Evolutionary conservation across 2,888 invertebrate genomes (phyloP).

Genomic region (Microctonus brassicae): DNA sequence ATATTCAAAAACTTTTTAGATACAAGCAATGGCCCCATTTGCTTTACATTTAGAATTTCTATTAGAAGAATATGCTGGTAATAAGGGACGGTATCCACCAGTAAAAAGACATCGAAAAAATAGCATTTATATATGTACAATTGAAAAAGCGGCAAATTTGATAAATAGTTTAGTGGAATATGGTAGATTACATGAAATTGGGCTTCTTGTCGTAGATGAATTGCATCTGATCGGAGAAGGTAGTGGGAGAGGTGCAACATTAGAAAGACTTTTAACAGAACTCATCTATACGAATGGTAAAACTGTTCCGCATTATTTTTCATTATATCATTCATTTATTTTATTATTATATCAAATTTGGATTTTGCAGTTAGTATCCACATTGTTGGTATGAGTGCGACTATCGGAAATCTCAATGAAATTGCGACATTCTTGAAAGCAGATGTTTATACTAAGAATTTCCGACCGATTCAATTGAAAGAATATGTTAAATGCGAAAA

Average conservation of each 20-base stretch:
- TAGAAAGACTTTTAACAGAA: slow-evolving; percentile 89
- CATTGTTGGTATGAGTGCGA: slow-evolving; percentile 97
- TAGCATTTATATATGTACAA: slow-evolving; percentile 91
- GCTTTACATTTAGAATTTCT: slow-evolving; percentile 89
- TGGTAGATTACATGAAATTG: slow-evolving; percentile 74
- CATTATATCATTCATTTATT: not conserved
- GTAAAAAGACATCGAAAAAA: slow-evolving; percentile 82
- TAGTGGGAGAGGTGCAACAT: slow-evolving; percentile 82
- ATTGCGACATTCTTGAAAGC: slow-evolving; percentile 85
- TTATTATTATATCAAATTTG: not conserved
- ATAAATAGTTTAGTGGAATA: slow-evolving; percentile 88
- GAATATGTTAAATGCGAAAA: slow-evolving; percentile 86
- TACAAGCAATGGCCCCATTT: slow-evolving; percentile 86
- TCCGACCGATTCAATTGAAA: slow-evolving; percentile 88
- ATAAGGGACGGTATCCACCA: slow-evolving; percentile 88
- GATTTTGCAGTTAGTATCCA: slow-evolving; percentile 77
- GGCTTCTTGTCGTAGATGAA: slow-evolving; percentile 85
- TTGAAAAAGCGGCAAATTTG: slow-evolving; percentile 92
- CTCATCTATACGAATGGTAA: slow-evolving; percentile 79
- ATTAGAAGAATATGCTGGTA: slow-evolving; percentile 95
- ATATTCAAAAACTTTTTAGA: slow-evolving; percentile 71
- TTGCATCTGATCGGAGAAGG: slow-evolving; percentile 92
- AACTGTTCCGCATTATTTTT: not conserved
- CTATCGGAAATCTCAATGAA: slow-evolving; percentile 91
- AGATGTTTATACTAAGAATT: slow-evolving; percentile 85